These are phyloP conservation scores for Hydra vulgaris DNA, from an alignment of 30 jellyfish, hydroid and myxozoan species.

Conservation along the genomic window DNA sequence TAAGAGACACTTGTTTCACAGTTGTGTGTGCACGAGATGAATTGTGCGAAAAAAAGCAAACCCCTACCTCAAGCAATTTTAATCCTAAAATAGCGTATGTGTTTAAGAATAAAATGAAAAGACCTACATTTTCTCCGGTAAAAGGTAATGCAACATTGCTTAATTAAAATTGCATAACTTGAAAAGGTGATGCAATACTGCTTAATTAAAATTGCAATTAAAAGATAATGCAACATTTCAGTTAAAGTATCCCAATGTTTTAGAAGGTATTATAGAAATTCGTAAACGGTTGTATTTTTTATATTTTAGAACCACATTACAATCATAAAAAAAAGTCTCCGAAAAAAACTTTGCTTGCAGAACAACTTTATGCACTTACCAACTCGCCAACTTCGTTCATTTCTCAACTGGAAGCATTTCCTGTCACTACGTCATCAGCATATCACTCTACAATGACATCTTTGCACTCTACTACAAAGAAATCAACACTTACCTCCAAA, in stretches of 20 bases:
- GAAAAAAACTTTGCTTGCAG: conserved; percentile 18
- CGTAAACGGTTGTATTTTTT: no score
- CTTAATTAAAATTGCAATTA: no score
- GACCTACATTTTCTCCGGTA: neutral
- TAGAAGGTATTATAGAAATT: no score
- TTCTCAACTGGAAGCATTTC: neutral
- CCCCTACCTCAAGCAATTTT: conserved; percentile 71
- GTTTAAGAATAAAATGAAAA: conserved; percentile 41
- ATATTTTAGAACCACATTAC: neutral
- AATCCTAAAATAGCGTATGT: conserved; percentile 86
- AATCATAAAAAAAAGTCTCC: neutral
- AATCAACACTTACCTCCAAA: neutral
- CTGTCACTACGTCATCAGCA: neutral
- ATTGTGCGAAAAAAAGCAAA: conserved; percentile 82
- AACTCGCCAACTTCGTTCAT: conserved; percentile 5
- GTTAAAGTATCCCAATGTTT: no score
- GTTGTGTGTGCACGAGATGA: conserved; percentile 76
- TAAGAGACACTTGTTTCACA: conserved; percentile 84
- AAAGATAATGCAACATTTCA: no score
- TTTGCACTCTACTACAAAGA: neutral
- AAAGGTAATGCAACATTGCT: no score
- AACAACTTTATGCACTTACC: conserved; percentile 12
- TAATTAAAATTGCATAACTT: no score
- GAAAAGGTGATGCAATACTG: no score
- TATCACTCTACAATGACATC: neutral